These are phyloP conservation scores for Poecilia velifera DNA, from an alignment of 2,797 vertebrate genomes.

Conservation along the genomic window DNA sequence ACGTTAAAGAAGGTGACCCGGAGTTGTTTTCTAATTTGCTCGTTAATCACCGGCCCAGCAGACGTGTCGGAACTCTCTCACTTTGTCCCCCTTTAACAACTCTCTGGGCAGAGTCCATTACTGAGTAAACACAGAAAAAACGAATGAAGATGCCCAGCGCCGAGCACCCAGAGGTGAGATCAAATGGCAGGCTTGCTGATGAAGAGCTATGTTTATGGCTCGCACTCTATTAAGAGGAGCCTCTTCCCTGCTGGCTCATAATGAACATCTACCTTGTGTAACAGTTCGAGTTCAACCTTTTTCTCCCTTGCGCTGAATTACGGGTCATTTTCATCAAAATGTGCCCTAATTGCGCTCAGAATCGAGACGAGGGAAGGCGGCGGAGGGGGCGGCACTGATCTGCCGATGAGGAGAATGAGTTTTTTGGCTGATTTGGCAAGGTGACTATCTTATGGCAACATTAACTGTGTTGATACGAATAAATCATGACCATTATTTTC, in stretches of 20 bases:
- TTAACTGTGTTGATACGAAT: slow-evolving; percentile 69
- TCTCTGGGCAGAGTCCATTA: slow-evolving; percentile 78
- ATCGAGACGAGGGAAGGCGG: slow-evolving; percentile 22
- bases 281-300: slow-evolving; percentile 58
- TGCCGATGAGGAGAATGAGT: slow-evolving; percentile 47
- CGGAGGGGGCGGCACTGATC: slow-evolving; percentile 11
- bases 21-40: slow-evolving; percentile 73
- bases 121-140: slow-evolving; percentile 72
- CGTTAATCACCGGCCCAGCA: slow-evolving; percentile 72
- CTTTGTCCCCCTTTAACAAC: slow-evolving; percentile 65
- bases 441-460: slow-evolving; percentile 72
- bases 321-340: slow-evolving; percentile 75
- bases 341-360: slow-evolving; percentile 70
- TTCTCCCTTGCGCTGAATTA: slow-evolving; percentile 63
- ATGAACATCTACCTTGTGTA: slow-evolving; percentile 77
- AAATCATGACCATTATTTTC: slow-evolving; percentile 46
- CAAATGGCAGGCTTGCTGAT: slow-evolving; percentile 70
- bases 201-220: slow-evolving; percentile 79
- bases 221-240: slow-evolving; percentile 73
- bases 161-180: slow-evolving; percentile 75
- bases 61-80: slow-evolving; percentile 58
- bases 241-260: slow-evolving; percentile 76
- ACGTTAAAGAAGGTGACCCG: slow-evolving; percentile 74
- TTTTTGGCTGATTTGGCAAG: slow-evolving; percentile 73
- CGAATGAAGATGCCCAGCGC: slow-evolving; percentile 67